A percentile compares a stretch with the other conserved stretches of the same genome.
Evolutionary conservation across 92 coral and sea anemone species (phyloP).

Genomic region (Nematostella vectensis): DNA sequence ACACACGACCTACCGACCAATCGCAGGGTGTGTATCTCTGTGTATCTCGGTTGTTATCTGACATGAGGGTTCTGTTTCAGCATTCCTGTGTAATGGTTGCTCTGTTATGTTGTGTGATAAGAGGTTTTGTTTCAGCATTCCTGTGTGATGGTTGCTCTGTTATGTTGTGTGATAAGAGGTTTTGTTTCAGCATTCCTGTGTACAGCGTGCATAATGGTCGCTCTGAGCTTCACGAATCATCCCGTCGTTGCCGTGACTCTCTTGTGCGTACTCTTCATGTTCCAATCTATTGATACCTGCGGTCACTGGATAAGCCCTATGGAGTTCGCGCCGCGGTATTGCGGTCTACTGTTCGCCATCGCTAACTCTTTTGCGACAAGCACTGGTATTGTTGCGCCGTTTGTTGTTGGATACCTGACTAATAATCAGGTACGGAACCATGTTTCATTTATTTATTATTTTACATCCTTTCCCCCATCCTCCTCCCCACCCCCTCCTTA

Average conservation of each 20-base stretch:
- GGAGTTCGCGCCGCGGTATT: constrained; percentile 82
- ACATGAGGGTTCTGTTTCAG: no score
- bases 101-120: background rate
- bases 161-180: background rate
- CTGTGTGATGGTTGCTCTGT: background rate
- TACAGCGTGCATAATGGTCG: background rate
- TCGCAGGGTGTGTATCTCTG: no score
- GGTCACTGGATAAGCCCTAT: constrained; percentile 50
- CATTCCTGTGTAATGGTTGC: background rate
- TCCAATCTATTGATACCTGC: constrained; percentile 18
- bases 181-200: background rate
- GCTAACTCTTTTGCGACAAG: constrained; percentile 62
- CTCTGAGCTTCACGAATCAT: constrained; percentile 12
- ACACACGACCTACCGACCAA: background rate
- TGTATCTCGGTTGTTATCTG: no score
- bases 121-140: no score
- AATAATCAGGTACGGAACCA: constrained; percentile 44
- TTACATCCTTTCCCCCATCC: no score
- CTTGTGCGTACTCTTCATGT: constrained; percentile 49
- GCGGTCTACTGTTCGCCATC: constrained; percentile 74
- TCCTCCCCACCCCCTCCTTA: no score
- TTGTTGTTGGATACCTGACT: constrained; percentile 66
- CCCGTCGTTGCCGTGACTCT: constrained; percentile 46
- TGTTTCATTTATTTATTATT: no score
- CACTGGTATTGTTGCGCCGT: constrained; percentile 73